Evolutionary conservation across 2,888 invertebrate species (phyloP).

Genomic region (Rhodophaea formosa): DNA sequence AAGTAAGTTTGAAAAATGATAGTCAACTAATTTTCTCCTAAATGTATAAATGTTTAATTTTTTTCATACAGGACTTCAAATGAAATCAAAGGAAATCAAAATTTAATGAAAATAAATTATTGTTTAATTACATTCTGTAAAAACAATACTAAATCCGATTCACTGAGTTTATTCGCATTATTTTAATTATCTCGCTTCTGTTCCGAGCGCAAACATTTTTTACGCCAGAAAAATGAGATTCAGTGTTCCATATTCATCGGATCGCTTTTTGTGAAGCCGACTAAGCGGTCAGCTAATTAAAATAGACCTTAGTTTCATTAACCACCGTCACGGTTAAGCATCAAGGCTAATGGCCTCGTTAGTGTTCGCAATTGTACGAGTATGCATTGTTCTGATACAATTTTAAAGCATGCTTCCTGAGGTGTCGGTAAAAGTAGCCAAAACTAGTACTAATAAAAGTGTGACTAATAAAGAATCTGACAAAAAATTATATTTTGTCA

Average conservation of each 20-base stretch:
- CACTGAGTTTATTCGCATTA: neutral
- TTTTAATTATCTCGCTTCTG: constrained; percentile 5
- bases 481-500: too few relatives aligned
- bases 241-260: constrained; percentile 14
- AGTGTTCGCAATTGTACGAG: neutral
- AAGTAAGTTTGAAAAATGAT: too few relatives aligned
- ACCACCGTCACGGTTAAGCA: neutral
- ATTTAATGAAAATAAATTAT: neutral
- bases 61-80: too few relatives aligned
- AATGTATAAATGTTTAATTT: too few relatives aligned
- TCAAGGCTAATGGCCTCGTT: neutral
- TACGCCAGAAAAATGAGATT: constrained; percentile 11
- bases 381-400: too few relatives aligned
- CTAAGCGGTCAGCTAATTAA: constrained; percentile 9
- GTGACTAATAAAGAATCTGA: too few relatives aligned
- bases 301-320: constrained; percentile 12
- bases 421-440: too few relatives aligned
- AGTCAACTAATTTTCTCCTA: too few relatives aligned
- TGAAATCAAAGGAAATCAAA: too few relatives aligned
- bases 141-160: neutral
- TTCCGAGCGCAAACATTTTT: neutral
- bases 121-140: neutral
- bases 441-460: too few relatives aligned
- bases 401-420: too few relatives aligned
- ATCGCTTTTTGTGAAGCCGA: constrained; percentile 1